Percentiles rank a stretch among this genome's conserved stretches.
These are phyloP conservation scores for Coptodon bakossiorum DNA, from an alignment of 2,113 vertebrate genomes.

Conservation along the genomic window DNA sequence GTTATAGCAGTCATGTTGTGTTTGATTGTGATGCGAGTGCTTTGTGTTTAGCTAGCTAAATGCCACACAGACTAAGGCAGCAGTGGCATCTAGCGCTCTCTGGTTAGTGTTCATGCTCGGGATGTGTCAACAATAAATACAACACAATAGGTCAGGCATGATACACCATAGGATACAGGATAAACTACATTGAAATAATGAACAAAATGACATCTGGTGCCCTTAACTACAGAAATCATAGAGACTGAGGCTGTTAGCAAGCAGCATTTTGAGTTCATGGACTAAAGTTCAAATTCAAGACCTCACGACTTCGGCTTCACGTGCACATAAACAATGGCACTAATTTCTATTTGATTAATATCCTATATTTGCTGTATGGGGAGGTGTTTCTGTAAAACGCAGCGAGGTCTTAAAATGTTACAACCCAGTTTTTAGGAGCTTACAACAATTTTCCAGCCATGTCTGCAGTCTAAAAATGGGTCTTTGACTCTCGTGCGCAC, in stretches of 20 bases:
- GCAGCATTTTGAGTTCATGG: not conserved
- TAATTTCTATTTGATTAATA: constrained; percentile 49
- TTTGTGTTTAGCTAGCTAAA: not conserved
- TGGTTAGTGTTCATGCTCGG: not conserved
- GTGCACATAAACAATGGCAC: not conserved
- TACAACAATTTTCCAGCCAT: constrained; percentile 62
- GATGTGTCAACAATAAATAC: not conserved
- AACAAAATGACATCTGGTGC: not conserved
- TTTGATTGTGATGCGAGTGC: not conserved
- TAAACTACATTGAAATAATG: not conserved
- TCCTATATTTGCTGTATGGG: constrained; percentile 20
- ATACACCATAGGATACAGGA: not conserved
- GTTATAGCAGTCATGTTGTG: not conserved
- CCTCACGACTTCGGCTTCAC: not conserved
- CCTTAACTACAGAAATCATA: not conserved
- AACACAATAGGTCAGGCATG: not conserved
- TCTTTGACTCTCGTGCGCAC: constrained; percentile 3
- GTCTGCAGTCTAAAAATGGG: constrained; percentile 52
- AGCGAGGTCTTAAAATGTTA: constrained; percentile 60
- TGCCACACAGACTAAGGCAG: not conserved
- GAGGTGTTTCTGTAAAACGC: constrained; percentile 52
- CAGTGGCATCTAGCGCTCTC: not conserved
- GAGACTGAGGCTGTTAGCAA: not conserved
- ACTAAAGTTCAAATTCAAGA: not conserved
- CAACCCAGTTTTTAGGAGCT: constrained; percentile 48